These are phyloP conservation scores for Prenolepis imparis DNA, from an alignment of 2,888 invertebrate genomes.

Conservation along the genomic window DNA sequence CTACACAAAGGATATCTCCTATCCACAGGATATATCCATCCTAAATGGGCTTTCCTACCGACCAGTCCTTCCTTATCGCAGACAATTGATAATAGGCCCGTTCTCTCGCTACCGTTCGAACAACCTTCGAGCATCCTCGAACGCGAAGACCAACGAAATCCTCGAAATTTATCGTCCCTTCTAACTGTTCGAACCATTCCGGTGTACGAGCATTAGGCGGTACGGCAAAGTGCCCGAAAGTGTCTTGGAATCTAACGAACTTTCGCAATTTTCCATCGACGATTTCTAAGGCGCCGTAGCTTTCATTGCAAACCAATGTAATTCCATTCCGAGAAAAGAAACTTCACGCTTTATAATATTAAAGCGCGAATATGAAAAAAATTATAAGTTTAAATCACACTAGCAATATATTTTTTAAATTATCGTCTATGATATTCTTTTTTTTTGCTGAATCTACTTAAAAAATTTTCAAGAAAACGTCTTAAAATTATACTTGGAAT, in stretches of 20 bases:
- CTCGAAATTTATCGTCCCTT: constrained; percentile 61
- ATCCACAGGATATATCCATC: constrained; percentile 54
- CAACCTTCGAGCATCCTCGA: constrained; percentile 40
- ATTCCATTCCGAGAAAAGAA: neutral
- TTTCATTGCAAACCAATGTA: constrained; percentile 15
- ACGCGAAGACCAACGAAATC: constrained; percentile 58
- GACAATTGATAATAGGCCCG: constrained; percentile 67
- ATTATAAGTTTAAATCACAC: neutral
- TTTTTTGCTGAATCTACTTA: neutral
- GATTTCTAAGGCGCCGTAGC: neutral
- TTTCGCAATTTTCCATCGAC: constrained; percentile 62
- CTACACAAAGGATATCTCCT: constrained; percentile 56
- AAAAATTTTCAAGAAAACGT: constrained; percentile 5
- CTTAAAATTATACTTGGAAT: neutral
- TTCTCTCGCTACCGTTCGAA: constrained; percentile 34
- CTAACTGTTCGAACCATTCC: constrained; percentile 51
- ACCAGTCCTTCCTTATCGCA: constrained; percentile 59
- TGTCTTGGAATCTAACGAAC: constrained; percentile 58
- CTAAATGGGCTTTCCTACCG: constrained; percentile 57
- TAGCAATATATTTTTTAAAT: neutral
- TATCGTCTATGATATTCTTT: neutral
- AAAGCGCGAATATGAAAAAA: neutral
- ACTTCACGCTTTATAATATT: constrained; percentile 19
- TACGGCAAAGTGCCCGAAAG: constrained; percentile 38
- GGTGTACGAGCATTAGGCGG: constrained; percentile 30